Evolutionary conservation across 2,888 invertebrate genomes (phyloP), one percentile per base, ranked within the genome.

Genomic region (Cephus nigrinus): DNA sequence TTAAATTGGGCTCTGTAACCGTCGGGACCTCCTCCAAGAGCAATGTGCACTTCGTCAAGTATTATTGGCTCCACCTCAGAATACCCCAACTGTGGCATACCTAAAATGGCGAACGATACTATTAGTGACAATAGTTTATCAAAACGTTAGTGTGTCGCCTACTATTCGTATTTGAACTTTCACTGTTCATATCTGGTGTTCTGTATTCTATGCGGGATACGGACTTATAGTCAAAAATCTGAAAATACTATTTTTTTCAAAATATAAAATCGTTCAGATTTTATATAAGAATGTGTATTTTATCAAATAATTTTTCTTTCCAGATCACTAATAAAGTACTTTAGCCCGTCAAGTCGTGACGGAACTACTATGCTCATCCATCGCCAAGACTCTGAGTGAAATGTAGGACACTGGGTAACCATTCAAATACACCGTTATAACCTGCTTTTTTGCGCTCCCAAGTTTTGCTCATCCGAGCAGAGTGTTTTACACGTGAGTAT

Each of bases 21-120:
- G 88, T 97, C 96, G 0, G 97, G 96, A 0, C 97, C 97, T 35
- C 93, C 94, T 73, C 97, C 97, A 81, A 97, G 92, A 0, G 96
- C 94, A 82, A 97, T 95, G 68, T 96, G 95, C 79, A 97, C 94
- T 91, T 97, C 96, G 89, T 97, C 97, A 78, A 97, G 95, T n/a
- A 96, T 92, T 78, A 97, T 95, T 0, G 96, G 96, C 87, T 97
- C 97, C 4, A 96, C 95, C 76, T 91, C 91, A 15, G 88, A 78
- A 76, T 89, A 91, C 33, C 91, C 91, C 72, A 91, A 79, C 76
- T 88, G 87, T 4, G 91, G 91, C n/a, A 91, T 80, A 74, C 91
- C 91, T 91, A 76, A 55, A 55, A 55, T 55, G 55, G 55, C 55
- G 55, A 55, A 23, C 55, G 55, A 23, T 23, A 23, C 23, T 55